phyloP scores from a whole-genome alignment of 2,888 invertebrate species.

The Choreutis nemorana region DNA sequence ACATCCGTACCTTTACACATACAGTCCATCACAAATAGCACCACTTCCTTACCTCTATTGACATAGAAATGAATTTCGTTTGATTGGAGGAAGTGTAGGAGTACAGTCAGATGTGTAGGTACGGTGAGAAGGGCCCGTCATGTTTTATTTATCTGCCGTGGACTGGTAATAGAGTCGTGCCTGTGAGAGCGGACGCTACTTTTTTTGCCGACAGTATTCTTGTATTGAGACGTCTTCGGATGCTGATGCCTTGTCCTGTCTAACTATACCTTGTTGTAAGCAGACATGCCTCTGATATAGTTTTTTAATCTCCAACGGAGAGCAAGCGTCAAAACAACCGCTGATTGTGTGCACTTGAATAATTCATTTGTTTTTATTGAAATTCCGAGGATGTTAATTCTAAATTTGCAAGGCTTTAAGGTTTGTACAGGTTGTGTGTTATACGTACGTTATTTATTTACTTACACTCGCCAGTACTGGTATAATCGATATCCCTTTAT shows the following conservation, averaged over 20 bases:
- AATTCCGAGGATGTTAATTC: too few relatives aligned
- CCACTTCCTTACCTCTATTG: too few relatives aligned
- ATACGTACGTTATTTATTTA: too few relatives aligned
- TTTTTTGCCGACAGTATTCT: constrained; percentile 55
- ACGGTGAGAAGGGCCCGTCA: constrained; percentile 63
- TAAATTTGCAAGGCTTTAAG: too few relatives aligned
- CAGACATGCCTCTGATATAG: constrained; percentile 33
- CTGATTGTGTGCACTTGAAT: too few relatives aligned
- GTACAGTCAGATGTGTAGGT: constrained; percentile 35
- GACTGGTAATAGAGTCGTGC: constrained; percentile 64
- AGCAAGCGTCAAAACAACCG: too few relatives aligned
- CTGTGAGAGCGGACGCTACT: constrained; percentile 56
- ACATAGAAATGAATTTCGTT: constrained; percentile 1
- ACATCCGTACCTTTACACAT: constrained; percentile 41
- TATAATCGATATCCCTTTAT: too few relatives aligned
- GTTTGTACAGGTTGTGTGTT: too few relatives aligned
- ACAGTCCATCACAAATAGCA: constrained; percentile 1
- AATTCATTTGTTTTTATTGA: too few relatives aligned
- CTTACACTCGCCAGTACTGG: too few relatives aligned
- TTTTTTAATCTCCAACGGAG: too few relatives aligned
- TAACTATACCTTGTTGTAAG: constrained; percentile 28
- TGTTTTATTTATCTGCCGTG: constrained; percentile 64
- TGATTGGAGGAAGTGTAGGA: too few relatives aligned
- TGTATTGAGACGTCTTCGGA: constrained; percentile 62
- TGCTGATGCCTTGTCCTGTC: constrained; percentile 63